A percentile compares a stretch with the other conserved stretches of the same genome.
phyloP scores from a whole-genome alignment of 2,797 vertebrate species.

The Chaetophractus vellerosus region DNA sequence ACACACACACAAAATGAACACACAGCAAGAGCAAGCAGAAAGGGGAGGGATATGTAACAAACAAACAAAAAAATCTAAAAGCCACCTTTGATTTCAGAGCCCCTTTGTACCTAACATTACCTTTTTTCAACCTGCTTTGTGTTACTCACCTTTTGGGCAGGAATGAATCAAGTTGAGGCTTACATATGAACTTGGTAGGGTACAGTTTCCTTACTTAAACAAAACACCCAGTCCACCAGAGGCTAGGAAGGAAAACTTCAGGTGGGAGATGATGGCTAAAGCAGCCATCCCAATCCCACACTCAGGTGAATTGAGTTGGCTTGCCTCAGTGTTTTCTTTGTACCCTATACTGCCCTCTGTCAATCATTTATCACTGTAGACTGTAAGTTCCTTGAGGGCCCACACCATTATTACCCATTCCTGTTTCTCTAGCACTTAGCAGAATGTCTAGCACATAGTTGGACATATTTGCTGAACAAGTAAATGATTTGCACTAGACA shows the following conservation, averaged over 20 bases:
- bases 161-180: constrained; percentile 51
- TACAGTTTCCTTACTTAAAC: neutral
- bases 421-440: constrained; percentile 18
- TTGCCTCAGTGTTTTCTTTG: neutral
- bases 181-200: neutral
- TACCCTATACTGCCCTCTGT: neutral
- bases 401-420: neutral
- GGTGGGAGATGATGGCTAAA: constrained; percentile 3
- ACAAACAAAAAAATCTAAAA: constrained; percentile 68
- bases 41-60: too few relatives aligned
- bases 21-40: too few relatives aligned
- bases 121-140: neutral
- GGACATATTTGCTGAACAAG: neutral
- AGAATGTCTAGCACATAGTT: neutral
- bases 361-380: neutral
- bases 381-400: neutral
- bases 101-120: neutral
- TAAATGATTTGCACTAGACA: constrained; percentile 40
- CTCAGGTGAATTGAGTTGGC: neutral
- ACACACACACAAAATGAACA: too few relatives aligned
- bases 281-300: neutral
- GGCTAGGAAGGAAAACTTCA: neutral
- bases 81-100: constrained; percentile 21
- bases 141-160: neutral
- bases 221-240: neutral